Evolutionary conservation across 2,888 invertebrate species (phyloP).

Genomic region (Rhogogaster chlorosoma): DNA sequence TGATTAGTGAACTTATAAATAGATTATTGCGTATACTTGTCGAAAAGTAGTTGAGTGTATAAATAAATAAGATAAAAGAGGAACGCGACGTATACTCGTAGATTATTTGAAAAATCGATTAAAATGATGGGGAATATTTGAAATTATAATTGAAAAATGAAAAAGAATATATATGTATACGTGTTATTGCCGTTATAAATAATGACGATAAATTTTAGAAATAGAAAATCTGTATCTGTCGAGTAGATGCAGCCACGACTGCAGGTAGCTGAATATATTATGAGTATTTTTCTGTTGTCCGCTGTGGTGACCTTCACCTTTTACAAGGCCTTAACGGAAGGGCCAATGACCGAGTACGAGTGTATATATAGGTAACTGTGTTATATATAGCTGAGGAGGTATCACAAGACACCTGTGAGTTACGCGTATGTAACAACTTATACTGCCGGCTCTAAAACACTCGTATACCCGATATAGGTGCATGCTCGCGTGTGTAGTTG

Average conservation of each 20-base stretch:
- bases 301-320: slow-evolving; percentile 62
- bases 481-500: neutral
- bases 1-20: neutral
- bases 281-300: slow-evolving; percentile 42
- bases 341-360: slow-evolving; percentile 61
- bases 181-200: neutral
- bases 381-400: slow-evolving; percentile 34
- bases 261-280: neutral
- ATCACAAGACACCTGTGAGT: slow-evolving; percentile 25
- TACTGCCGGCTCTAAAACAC: neutral
- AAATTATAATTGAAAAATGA: neutral
- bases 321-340: slow-evolving; percentile 60
- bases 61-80: neutral
- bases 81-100: neutral
- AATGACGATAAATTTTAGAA: neutral
- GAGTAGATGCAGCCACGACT: neutral
- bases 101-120: too few species aligned
- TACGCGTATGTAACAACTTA: slow-evolving; percentile 9
- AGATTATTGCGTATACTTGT: neutral
- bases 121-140: too few species aligned
- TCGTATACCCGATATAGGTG: neutral
- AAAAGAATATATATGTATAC: neutral
- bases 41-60: neutral
- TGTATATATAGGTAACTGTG: slow-evolving; percentile 46
- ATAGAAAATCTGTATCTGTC: neutral